A percentile compares a stretch with the other conserved stretches of the same genome.
Evolutionary conservation across 2,113 vertebrate genomes (phyloP).

Genomic region (Boulengeromyrus knoepffleri): DNA sequence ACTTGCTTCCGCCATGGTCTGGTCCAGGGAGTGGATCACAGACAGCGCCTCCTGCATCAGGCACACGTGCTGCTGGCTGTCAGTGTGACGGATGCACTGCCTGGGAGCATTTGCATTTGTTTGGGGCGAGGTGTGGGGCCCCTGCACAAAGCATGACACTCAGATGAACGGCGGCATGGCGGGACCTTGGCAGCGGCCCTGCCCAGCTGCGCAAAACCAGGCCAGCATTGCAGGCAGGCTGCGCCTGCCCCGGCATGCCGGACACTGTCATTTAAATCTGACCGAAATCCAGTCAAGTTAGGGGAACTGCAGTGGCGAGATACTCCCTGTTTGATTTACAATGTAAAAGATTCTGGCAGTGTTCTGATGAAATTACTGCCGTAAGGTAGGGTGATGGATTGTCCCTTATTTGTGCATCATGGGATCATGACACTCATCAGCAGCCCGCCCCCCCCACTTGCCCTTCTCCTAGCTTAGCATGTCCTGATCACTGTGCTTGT

Average conservation of each 20-base stretch:
- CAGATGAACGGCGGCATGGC: neutral
- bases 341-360: slow-evolving; percentile 34
- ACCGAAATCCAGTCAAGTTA: slow-evolving; percentile 13
- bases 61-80: too few relatives aligned
- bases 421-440: neutral
- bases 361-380: slow-evolving; percentile 23
- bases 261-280: neutral
- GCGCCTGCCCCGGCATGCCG: neutral
- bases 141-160: neutral
- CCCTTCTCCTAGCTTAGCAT: neutral
- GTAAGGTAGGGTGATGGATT: slow-evolving; percentile 29
- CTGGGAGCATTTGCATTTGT: neutral
- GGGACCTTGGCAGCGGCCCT: neutral
- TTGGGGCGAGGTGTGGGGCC: neutral
- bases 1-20: neutral
- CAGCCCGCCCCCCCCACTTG: neutral
- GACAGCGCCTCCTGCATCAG: neutral
- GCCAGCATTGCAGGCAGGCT: neutral
- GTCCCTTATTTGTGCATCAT: neutral
- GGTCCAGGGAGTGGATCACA: neutral
- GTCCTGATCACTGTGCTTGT: neutral
- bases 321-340: slow-evolving; percentile 20
- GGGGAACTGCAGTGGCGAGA: slow-evolving; percentile 9
- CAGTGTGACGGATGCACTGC: neutral
- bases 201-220: neutral